Conservation (phyloP, 2,113 vertebrate genomes). For the Microcebus griseorufus region DNA sequence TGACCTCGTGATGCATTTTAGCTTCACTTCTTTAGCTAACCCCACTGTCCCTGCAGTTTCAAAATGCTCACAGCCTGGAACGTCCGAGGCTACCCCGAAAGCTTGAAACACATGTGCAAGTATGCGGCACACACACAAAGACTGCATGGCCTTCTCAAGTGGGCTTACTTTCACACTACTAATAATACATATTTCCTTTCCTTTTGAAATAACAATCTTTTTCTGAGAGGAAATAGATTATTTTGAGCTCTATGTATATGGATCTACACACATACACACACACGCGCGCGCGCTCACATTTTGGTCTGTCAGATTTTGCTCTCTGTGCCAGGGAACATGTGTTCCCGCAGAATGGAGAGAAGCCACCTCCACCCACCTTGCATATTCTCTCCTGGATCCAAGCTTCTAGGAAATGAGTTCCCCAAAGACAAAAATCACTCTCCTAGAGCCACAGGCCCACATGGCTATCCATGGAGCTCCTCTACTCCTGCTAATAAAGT, state of each 20-base stretch:
- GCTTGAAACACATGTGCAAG: neutral
- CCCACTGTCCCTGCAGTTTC: neutral
- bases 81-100: neutral
- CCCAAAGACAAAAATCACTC: conserved; percentile 65
- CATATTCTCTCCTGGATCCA: conserved; percentile 81
- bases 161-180: neutral
- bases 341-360: conserved; percentile 80
- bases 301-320: conserved; percentile 78
- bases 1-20: neutral
- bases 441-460: conserved; percentile 65
- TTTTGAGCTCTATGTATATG: conserved; percentile 78
- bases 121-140: neutral
- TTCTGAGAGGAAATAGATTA: conserved; percentile 71
- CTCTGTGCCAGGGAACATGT: conserved; percentile 80
- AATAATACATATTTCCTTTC: conserved; percentile 48
- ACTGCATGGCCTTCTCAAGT: neutral
- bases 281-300: conserved; percentile 51
- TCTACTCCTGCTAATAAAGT: conserved; percentile 53
- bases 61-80: neutral
- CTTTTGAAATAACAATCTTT: conserved; percentile 63
- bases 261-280: conserved; percentile 40
- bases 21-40: neutral
- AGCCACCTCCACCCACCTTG: conserved; percentile 82
- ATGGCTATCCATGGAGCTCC: conserved; percentile 43
- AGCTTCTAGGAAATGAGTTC: conserved; percentile 82